Evolutionary conservation across 1,140 invertebrate genomes (phyloP).

Genomic region (honey bee (Apis mellifera)): Amel_HAv3.1 CM009941.2:13220001-13220500

Average conservation of each 20-base stretch:
- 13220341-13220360: constrained; percentile 28
- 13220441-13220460: constrained; percentile 60
- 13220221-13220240: constrained; percentile 60
- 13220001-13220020: constrained; percentile 3
- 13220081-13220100: constrained; percentile 58
- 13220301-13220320: background rate
- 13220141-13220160: constrained; percentile 71
- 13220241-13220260: constrained; percentile 65
- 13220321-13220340: constrained; percentile 10
- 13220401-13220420: constrained; percentile 54
- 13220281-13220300: constrained; percentile 15
- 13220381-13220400: constrained; percentile 75
- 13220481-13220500: constrained; percentile 77
- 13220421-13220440: constrained; percentile 56
- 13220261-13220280: constrained; percentile 40
- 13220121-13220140: constrained; percentile 57
- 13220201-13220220: constrained; percentile 65
- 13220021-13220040: constrained; percentile 46
- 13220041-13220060: constrained; percentile 49
- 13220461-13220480: constrained; percentile 72
- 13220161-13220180: constrained; percentile 60
- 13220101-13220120: constrained; percentile 48
- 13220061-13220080: constrained; percentile 54
- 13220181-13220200: constrained; percentile 59
- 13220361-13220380: constrained; percentile 75